Evolutionary conservation across 2,888 invertebrate species (phyloP), one percentile per base, ranked within the genome.

Genomic region (Torymus texanus): DNA sequence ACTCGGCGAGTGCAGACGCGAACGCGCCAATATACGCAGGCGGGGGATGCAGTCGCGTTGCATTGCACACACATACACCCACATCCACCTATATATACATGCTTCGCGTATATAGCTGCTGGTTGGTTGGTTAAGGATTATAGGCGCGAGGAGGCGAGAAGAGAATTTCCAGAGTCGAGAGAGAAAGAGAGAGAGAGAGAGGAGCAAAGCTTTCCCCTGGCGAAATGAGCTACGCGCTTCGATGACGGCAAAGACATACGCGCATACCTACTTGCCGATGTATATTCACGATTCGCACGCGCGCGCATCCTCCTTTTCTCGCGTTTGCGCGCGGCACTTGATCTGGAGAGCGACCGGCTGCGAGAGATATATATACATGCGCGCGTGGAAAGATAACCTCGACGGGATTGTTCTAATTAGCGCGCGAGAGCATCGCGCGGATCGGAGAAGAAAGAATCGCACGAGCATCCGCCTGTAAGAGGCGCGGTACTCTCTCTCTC

Each of bases 41-140:
- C 8, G 29, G n/a, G 24, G 50, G 10, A n/a, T n/a, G 66, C 70
- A 13, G 16, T 58, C 16, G 66, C 70, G 16, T 16, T 58, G 16
- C 18, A 61, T 10, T 29, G 61, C 76, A 86, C 84, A 82, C 84
- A 86, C 86, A 87, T 86, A 86, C 84, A 85, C 85, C 86, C 84
- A 86, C 86, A 87, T 86, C 86, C 84, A 85, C 85, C 86, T 85
- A 88, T 88, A 83, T 86, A 85, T 61, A 84, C 85, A 85, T 83
- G 84, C 85, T 87, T 87, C 84, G 87, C 88, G 41, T 41, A 41
- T 5, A 29, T 41, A 86, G 84, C 86, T 84, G 86, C 85, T 87
- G 89, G 88, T 88, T 90, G 87, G 89, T 87, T 90, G 90, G 86
- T 85, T 88, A 89, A 89, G 89, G 84, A 90, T 90, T 87, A 90